A percentile compares a stretch with the other conserved stretches of the same genome.
Conservation (phyloP, 2,888 invertebrate species). For the Trypoxylon attenuatum region DNA sequence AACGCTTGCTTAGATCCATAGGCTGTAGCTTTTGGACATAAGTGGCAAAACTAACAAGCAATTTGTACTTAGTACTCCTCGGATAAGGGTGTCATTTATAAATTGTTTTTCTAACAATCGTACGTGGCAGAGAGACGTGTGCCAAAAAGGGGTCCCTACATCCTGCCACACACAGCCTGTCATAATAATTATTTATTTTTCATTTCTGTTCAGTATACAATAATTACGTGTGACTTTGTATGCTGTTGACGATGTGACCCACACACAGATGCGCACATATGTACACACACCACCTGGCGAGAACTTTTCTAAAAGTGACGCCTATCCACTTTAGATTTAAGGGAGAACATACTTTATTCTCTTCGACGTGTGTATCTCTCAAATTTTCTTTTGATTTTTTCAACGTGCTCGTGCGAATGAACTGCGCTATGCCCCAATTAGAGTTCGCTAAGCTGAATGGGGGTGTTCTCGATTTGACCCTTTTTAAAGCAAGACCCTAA, state of each 20-base stretch:
- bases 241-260: no score
- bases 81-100: constrained; percentile 49
- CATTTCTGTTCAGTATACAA: no score
- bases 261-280: no score
- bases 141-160: constrained; percentile 31
- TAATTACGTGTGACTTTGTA: no score
- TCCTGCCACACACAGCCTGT: constrained; percentile 31
- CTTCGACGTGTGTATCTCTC: no score
- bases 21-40: constrained; percentile 41
- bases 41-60: constrained; percentile 28
- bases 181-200: constrained; percentile 25
- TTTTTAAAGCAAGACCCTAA: no score
- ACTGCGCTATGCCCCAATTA: no score
- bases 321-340: constrained; percentile 20
- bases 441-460: no score
- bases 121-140: constrained; percentile 22
- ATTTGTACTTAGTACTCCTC: constrained; percentile 18
- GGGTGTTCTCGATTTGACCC: no score
- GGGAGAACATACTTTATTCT: constrained; percentile 2
- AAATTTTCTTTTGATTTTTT: constrained; percentile 39
- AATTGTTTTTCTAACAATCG: constrained; percentile 74
- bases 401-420: constrained; percentile 6
- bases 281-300: not conserved
- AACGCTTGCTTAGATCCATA: constrained; percentile 44
- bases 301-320: constrained; percentile 4